Percentiles rank a stretch among this genome's conserved stretches.
These are phyloP conservation scores for Eudyptes chrysolophus DNA, from an alignment of 2,113 vertebrate species.

Conservation along the genomic window DNA sequence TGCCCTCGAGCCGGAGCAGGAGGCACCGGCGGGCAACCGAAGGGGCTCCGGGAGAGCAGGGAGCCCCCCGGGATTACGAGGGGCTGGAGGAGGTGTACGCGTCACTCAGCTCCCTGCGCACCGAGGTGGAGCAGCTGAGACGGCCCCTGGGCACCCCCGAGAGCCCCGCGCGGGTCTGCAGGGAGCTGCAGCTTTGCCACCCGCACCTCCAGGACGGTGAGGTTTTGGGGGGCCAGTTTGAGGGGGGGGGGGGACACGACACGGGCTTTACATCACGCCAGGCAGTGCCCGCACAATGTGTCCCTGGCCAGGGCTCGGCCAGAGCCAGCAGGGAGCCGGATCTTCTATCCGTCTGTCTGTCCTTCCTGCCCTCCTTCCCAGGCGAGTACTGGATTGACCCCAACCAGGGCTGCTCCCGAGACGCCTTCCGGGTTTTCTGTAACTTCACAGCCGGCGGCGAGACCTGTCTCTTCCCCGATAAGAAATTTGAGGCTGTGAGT, in stretches of 20 bases:
- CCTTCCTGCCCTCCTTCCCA: conserved; percentile 31
- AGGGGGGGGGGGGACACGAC: no score
- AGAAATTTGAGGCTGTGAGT: conserved; percentile 85
- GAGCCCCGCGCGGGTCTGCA: conserved; percentile 86
- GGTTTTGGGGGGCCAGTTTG: neutral
- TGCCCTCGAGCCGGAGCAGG: conserved; percentile 68
- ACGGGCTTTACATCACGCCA: neutral
- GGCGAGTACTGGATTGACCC: conserved; percentile 97
- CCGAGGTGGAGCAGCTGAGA: conserved; percentile 84
- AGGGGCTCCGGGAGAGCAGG: conserved; percentile 18
- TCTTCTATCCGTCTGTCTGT: neutral
- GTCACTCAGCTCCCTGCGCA: conserved; percentile 84
- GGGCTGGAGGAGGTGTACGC: conserved; percentile 92
- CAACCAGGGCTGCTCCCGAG: conserved; percentile 88
- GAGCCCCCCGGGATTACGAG: conserved; percentile 45
- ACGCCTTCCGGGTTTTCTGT: conserved; percentile 89
- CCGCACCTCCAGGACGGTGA: conserved; percentile 84
- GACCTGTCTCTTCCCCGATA: conserved; percentile 89
- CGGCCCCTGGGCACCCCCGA: conserved; percentile 84
- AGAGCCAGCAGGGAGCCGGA: neutral
- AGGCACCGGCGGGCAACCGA: conserved; percentile 38
- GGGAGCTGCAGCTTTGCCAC: conserved; percentile 86
- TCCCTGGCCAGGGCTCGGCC: neutral
- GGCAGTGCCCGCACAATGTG: fast-evolving
- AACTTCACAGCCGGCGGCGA: conserved; percentile 92